These are phyloP conservation scores for Antennarius maculatus DNA, from an alignment of 2,797 vertebrate species.

Conservation along the genomic window DNA sequence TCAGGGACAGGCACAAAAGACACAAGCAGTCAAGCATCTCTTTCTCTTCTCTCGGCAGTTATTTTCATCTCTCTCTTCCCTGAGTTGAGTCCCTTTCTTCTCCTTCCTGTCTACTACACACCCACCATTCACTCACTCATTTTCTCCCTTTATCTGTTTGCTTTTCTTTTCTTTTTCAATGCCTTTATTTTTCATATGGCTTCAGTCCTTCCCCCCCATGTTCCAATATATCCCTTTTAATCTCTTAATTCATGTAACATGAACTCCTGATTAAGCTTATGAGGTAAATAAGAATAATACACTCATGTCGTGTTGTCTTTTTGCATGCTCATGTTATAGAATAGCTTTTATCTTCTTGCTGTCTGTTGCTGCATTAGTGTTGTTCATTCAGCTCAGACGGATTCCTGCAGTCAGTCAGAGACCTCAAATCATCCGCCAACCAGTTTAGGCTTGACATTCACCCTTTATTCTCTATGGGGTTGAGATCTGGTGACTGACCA, in stretches of 20 bases:
- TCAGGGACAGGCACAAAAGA: conserved; percentile 64
- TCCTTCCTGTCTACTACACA: conserved; percentile 15
- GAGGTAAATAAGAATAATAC: no score
- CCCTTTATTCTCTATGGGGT: no score
- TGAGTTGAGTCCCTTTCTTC: conserved; percentile 52
- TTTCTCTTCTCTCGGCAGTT: conserved; percentile 47
- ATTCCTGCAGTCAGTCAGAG: no score
- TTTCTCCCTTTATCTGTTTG: conserved; percentile 26
- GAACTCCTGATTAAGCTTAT: no score
- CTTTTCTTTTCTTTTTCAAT: conserved; percentile 9
- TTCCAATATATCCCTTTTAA: neutral
- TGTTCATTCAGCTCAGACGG: no score
- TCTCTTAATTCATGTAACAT: neutral
- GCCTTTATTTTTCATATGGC: conserved; percentile 16
- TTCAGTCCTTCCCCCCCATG: neutral
- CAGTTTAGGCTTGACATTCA: no score
- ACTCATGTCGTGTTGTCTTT: no score
- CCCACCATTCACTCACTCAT: conserved; percentile 24
- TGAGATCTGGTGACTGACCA: no score
- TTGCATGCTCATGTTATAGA: no score
- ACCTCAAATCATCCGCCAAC: no score
- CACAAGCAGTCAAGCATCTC: conserved; percentile 67
- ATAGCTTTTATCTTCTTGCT: no score
- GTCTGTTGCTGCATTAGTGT: no score
- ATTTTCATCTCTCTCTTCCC: conserved; percentile 43